Evolutionary conservation across 2,888 invertebrate species (phyloP), one percentile per base, ranked within the genome.

Genomic region (Machimus rusticus): DNA sequence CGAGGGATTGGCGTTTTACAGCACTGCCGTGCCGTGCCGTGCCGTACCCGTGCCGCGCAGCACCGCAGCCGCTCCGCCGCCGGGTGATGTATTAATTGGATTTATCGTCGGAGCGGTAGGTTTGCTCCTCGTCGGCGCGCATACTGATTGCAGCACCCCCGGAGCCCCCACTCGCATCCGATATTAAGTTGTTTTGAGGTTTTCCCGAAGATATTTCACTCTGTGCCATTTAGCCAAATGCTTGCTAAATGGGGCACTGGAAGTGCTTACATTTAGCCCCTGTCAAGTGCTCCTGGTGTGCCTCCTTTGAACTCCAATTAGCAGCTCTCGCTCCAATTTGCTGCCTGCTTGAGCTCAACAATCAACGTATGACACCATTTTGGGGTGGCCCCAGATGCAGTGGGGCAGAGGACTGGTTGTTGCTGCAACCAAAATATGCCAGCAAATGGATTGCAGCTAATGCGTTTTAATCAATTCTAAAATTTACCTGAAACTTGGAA

Each of bases 1-100:
- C 8, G 23, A 43, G 78, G 78, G 76, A 37, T 76, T 78, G 43
- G 23, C 78, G 14, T 78, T 78, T 78, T 78, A 43, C 39, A 78
- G 9, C 78, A 5, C 37, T 46, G 43, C 16, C 16, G 43, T 46
- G 43, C 43, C 14, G 43, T 4, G 12, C 43, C 16, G 43, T 46
- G 16, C 43, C n/a, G n/a, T n/a, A n/a, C n/a, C n/a, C n/a, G n/a
- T n/a, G n/a, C 43, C 43, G 43, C 4, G 66, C 28, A 12, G 19
- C 8, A 28, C 23, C 23, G 66, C 66, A 66, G 14, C 28, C 8
- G 9, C 23, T 14, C n/a, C 66, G 16, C 23, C 0, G 4, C 12
- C 66, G 12, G 23, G 28, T 78, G 78, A 78, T 43, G 43, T 78
- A 43, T 39, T 78, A 78, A 78, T 78, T 78, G 78, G 43, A 78